Evolutionary conservation across 1,140 invertebrate species (phyloP), one percentile per base, ranked within the genome.

Genomic region (Bradysia coprophila): DNA sequence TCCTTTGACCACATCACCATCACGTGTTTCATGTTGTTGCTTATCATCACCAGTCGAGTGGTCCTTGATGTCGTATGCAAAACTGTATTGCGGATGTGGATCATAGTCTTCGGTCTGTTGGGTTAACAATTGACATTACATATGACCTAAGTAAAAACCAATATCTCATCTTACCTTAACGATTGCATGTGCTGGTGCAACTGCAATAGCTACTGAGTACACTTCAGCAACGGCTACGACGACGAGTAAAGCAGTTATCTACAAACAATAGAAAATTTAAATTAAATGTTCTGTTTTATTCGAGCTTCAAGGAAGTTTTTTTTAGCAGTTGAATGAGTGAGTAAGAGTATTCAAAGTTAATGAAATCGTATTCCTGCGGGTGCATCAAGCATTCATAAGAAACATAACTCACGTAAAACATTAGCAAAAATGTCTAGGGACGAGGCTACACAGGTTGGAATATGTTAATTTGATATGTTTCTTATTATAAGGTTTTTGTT

Each of bases 1-100:
- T 28, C 75, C 75, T 51, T 75, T 68, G 6, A 77, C 75, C n/a
- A 76, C 65, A 51, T 77, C 74, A 10, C 76, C 76, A 41, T 65
- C 59, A 4, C 69, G 59, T 16, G 59, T 63, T 55, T 73, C 70
- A 39, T 68, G 58, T 53, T 72, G 69, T 45, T 63, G 66, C 54
- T 74, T 72, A 47, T 64, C 62, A 48, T 73, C 70, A 9, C 74
- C 69, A 33, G 65, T 75, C 49, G 68, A 64, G 21, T 64, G 58
- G 43, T 74, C 71, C 48, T 69, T 61, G 20, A 74, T 62, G 39
- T 69, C 63, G 50, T 72, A 72, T 19, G 66, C 66, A 51, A 64
- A 72, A 40, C 58, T 62, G 51, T 69, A 70, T 51, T 69, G 66
- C 11, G 67, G 69, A 44, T 66, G 59, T 5, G 64, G 60, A 48